Base-by-base conservation (phyloP, 2,797 vertebrate genomes). In the Rallus crepitans region DNA sequence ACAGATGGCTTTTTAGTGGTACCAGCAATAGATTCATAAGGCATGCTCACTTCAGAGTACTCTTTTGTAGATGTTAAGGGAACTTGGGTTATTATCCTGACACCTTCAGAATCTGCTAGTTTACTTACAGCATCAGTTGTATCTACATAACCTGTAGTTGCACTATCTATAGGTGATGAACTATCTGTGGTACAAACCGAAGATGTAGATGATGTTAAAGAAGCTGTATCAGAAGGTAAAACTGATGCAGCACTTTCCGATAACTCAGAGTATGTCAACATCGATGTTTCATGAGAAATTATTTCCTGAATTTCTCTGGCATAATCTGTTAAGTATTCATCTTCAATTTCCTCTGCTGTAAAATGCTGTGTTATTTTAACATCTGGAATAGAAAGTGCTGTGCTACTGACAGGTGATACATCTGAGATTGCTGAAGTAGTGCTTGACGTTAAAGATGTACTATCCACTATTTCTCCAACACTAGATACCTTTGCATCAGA, bases 301-400 rank as follows among this genome's bases (percentile, higher is more conserved):
- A 97, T 98, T 91, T 99, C 99, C 78, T 99, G 98, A 96, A 98
- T 98, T 96, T 98, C 98, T 95, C 96, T 97, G 61, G 97, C 97
- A 98, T 98, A 98, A 97, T 99, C 97, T 97, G 98, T 98, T 89
- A 98, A 82, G 66, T 98, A 97, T 94, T 99, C 99, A 95, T 99
- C 99, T 96, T 99, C 99, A 88, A 98, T 98, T 92, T 99, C 99
- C 97, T 99, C 99, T 87, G 98, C 97, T 96, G 99, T 99, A 94
- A 99, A 99, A 97, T 99, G 99, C 84, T 99, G 99, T 33, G 99
- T 99, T 97, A 99, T 99, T 98, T 99, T 99, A 90, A 99, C 99
- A 97, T 99, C 99, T 93, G 99, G 99, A 97, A 99, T 99, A 68
- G 99, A 99, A 84, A 99, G 99, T 47, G 99, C 97, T 93, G 98